Evolutionary conservation across 2,888 invertebrate genomes (phyloP), one percentile per base, ranked within the genome.

Genomic region (Epiblema foenella): DNA sequence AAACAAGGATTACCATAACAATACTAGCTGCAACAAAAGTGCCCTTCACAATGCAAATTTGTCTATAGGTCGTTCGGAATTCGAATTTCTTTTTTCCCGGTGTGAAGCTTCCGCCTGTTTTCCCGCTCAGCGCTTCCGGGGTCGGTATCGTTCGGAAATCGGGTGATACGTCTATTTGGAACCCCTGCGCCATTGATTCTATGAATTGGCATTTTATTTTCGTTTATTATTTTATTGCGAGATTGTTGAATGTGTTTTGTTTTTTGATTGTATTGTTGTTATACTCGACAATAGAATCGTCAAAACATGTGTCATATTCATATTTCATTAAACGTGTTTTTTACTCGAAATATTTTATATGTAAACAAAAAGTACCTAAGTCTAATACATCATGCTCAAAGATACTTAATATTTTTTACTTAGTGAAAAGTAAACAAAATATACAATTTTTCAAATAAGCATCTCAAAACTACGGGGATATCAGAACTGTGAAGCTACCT

Each of bases 1-100:
- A 63, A 68, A 62, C 82, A 81, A 77, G 82, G 81, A 92, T 93
- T 93, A 89, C 78, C 93, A 93, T 92, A 90, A 92, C 92, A 93
- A 91, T 86, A 89, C 89, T 89, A 91, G 83, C 86, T 91, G 90
- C 87, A 88, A 88, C 89, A 89, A 90, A 89, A 90, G 89, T 88
- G 89, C 88, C 91, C 87, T 90, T 91, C 89, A 88, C 86, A 82
- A 93, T 93, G 92, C 89, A 93, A 93, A 93, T 93, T 89, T 89
- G 86, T 85, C 87, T 81, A 64, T 64, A 80, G 77, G 46, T n/a
- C 77, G 83, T 80, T 84, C 85, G 83, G 83, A 89, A 89, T 89
- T 83, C 80, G 75, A 73, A 74, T 79, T 80, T 80, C 81, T 86
- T 88, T 89, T 89, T 89, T 89, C 81, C 83, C 82, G 85, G 86